Evolutionary conservation across 2,113 vertebrate species (phyloP).

Genomic region (Meles meles): DNA sequence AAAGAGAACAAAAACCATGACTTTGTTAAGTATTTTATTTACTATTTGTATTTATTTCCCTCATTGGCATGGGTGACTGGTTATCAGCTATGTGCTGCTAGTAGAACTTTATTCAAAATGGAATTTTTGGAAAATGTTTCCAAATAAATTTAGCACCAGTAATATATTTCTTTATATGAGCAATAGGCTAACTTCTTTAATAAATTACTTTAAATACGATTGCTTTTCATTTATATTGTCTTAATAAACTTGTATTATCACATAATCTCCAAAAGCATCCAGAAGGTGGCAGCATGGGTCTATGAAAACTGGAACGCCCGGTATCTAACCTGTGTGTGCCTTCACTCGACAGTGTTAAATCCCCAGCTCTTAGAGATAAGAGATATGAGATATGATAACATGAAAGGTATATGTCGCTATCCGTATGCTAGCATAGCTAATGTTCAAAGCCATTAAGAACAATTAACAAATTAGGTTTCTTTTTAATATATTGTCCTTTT

Average conservation of each 20-base stretch:
- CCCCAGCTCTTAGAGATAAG: not conserved
- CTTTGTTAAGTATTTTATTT: not conserved
- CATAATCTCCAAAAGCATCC: conserved; percentile 35
- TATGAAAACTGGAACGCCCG: not conserved
- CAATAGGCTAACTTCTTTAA: not conserved
- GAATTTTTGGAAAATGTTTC: conserved; percentile 14
- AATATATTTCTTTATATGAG: not conserved
- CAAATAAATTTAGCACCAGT: not conserved
- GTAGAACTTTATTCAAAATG: conserved; percentile 2
- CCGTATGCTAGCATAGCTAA: not conserved
- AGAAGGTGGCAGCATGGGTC: conserved; percentile 67
- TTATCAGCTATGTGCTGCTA: not conserved
- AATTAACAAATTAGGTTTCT: not conserved
- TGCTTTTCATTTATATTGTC: not conserved
- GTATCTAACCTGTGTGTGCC: not conserved
- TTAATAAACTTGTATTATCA: not conserved
- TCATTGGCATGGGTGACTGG: not conserved
- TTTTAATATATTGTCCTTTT: not conserved
- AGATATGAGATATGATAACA: not conserved
- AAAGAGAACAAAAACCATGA: not conserved
- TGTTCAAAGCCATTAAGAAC: not conserved
- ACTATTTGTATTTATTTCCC: not conserved
- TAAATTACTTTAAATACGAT: not conserved
- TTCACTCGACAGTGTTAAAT: not conserved
- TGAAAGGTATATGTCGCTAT: not conserved